These are phyloP conservation scores for Patiria miniata DNA, from an alignment of 35 echinoderm and acorn worm genomes.

Conservation along the genomic window DNA sequence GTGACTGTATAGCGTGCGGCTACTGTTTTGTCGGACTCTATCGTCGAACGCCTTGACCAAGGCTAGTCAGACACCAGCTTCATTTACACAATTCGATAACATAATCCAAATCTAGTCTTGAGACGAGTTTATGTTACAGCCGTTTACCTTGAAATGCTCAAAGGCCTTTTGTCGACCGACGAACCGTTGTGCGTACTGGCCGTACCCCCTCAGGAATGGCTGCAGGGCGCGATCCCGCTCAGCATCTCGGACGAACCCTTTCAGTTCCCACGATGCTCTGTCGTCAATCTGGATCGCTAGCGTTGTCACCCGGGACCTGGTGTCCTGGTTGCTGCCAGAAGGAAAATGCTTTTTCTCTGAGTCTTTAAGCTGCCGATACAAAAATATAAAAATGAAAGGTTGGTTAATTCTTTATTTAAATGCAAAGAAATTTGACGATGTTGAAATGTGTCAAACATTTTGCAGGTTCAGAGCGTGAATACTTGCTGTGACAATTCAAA, in stretches of 20 bases:
- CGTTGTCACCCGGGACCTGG: not conserved
- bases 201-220: constrained; percentile 2
- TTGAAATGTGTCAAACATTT: too few relatives aligned
- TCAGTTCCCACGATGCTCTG: constrained; percentile 4
- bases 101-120: too few relatives aligned
- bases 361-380: not conserved
- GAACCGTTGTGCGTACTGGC: constrained; percentile 1
- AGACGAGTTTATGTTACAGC: too few relatives aligned
- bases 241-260: not conserved
- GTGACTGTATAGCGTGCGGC: too few relatives aligned
- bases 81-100: too few relatives aligned
- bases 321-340: not conserved
- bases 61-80: too few relatives aligned
- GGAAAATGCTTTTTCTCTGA: not conserved
- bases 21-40: too few relatives aligned
- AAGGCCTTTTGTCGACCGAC: not conserved
- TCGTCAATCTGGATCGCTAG: not conserved
- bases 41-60: too few relatives aligned
- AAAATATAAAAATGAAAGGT: not conserved
- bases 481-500: too few relatives aligned
- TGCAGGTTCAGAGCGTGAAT: too few relatives aligned
- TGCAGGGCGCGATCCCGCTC: not conserved
- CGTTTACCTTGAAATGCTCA: not conserved
- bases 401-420: too few relatives aligned
- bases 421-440: too few relatives aligned